A percentile compares a stretch with the other conserved stretches of the same genome.
Evolutionary conservation across 2,797 vertebrate genomes (phyloP).

Genomic region (Eulemur coronatus): DNA sequence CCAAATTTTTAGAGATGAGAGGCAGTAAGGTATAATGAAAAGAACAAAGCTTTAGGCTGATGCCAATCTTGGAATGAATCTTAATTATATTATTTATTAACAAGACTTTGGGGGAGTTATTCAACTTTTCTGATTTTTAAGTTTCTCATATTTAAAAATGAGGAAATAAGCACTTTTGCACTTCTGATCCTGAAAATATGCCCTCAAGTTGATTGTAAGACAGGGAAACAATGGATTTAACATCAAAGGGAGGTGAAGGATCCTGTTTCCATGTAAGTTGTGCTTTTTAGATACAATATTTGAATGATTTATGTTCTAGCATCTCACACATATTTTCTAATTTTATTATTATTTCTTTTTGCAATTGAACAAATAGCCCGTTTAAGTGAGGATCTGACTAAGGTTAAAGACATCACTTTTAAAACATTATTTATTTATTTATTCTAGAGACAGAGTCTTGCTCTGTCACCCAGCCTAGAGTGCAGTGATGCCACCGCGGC

Average conservation of each 20-base stretch:
- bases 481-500: neutral
- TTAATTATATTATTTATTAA: slow-evolving; percentile 63
- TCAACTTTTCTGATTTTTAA: slow-evolving; percentile 38
- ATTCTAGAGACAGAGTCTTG: neutral
- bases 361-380: neutral
- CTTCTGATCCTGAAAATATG: slow-evolving; percentile 41
- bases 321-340: neutral
- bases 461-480: neutral
- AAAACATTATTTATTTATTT: neutral
- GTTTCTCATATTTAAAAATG: slow-evolving; percentile 53
- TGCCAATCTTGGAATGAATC: neutral
- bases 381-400: neutral
- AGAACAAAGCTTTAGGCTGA: slow-evolving; percentile 2
- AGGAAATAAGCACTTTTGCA: slow-evolving; percentile 27
- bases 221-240: neutral
- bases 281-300: neutral
- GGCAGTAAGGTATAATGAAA: neutral
- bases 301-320: slow-evolving; percentile 19
- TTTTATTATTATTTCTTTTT: slow-evolving; percentile 6
- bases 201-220: slow-evolving; percentile 6
- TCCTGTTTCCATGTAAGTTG: neutral
- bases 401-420: neutral
- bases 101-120: slow-evolving; percentile 24
- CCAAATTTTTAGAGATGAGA: slow-evolving; percentile 46
- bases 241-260: neutral